Evolutionary conservation across 2,797 vertebrate species (phyloP).

Genomic region (Leptatherina wallacei): DNA sequence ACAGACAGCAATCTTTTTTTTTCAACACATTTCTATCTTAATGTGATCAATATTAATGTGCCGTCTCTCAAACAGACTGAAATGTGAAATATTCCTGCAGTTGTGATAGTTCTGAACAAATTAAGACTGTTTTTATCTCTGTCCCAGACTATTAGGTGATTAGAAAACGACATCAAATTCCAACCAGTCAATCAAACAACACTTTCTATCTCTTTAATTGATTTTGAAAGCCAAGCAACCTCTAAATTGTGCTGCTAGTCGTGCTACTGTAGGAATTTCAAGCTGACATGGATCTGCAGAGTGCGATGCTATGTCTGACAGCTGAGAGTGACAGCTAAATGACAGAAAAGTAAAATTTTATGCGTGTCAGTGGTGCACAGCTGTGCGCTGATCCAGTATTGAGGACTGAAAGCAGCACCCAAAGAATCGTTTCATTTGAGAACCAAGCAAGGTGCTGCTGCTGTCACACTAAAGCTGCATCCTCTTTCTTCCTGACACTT

Average conservation of each 20-base stretch:
- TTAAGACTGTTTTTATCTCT: neutral
- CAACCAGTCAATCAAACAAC: constrained; percentile 8
- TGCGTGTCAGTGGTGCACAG: constrained; percentile 38
- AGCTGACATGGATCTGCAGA: constrained; percentile 27
- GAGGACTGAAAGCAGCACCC: constrained; percentile 46
- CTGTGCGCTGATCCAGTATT: constrained; percentile 39
- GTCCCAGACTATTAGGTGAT: neutral
- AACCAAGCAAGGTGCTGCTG: constrained; percentile 32
- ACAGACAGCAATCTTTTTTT: constrained; percentile 36
- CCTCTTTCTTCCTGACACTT: constrained; percentile 60
- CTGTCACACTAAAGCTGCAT: constrained; percentile 42
- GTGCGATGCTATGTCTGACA: constrained; percentile 34
- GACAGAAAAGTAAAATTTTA: constrained; percentile 42
- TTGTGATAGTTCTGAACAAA: neutral
- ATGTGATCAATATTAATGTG: neutral
- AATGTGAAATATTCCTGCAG: neutral
- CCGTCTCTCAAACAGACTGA: neutral
- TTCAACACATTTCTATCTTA: constrained; percentile 12
- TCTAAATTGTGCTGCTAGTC: constrained; percentile 36
- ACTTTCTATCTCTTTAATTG: constrained; percentile 10
- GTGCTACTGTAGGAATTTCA: constrained; percentile 4
- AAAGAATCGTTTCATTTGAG: constrained; percentile 51
- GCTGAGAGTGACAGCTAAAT: constrained; percentile 59
- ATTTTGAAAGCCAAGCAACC: constrained; percentile 32
- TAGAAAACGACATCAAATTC: constrained; percentile 13